Percentiles rank a stretch among this genome's conserved stretches.
phyloP scores from a whole-genome alignment of 1,140 invertebrate species.

The Cylas formicarius region DNA sequence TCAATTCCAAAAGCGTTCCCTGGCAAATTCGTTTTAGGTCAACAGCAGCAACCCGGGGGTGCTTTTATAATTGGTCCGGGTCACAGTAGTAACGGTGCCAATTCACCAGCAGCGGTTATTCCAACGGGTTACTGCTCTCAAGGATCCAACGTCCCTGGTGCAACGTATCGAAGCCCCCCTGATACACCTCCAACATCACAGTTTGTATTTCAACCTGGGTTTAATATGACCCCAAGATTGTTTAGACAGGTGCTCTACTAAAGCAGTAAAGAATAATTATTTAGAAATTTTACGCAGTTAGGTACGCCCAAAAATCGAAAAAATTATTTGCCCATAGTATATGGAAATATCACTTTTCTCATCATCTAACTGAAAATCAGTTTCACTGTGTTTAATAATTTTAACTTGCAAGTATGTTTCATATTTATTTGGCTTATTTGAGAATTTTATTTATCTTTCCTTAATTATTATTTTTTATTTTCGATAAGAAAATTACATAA shows the following conservation, averaged over 20 bases:
- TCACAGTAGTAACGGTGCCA: conserved; percentile 37
- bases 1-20: conserved; percentile 12
- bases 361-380: neutral
- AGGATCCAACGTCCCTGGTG: conserved; percentile 14
- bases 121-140: conserved; percentile 29
- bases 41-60: conserved; percentile 13
- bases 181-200: conserved; percentile 35
- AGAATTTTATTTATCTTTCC: no score
- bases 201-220: conserved; percentile 23
- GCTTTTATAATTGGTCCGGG: conserved; percentile 30
- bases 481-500: no score
- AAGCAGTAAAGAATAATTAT: neutral
- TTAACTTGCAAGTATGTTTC: no score
- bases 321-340: no score
- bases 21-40: neutral
- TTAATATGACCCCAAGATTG: conserved; percentile 27
- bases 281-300: no score
- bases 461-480: no score
- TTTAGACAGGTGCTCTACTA: conserved; percentile 35
- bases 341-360: no score
- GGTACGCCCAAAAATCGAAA: no score
- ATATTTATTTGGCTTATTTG: no score
- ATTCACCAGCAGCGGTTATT: conserved; percentile 37
- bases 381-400: neutral
- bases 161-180: conserved; percentile 29